phyloP scores from a whole-genome alignment of 2,888 invertebrate species.

The Aquatica leii region DNA sequence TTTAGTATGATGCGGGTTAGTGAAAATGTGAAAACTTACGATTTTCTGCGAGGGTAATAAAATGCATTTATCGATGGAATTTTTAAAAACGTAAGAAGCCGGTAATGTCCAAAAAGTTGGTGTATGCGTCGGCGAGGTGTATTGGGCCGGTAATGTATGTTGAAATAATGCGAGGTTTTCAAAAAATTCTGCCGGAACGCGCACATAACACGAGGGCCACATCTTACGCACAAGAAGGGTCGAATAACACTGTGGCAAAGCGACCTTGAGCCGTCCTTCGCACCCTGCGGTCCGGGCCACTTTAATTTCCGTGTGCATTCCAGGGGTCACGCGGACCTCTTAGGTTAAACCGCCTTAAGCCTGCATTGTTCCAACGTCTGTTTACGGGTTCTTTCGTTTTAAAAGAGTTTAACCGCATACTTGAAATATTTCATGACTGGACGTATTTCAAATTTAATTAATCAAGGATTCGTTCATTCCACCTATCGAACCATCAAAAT shows the following conservation, averaged over 20 bases:
- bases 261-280: conserved; percentile 60
- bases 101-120: conserved; percentile 53
- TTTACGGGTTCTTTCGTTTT: conserved; percentile 19
- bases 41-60: not conserved
- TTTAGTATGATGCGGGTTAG: too few species aligned
- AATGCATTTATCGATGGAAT: conserved; percentile 1
- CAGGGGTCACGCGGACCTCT: conserved; percentile 52
- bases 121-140: conserved; percentile 33
- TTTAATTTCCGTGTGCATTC: conserved; percentile 59
- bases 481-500: not conserved
- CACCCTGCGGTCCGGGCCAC: conserved; percentile 54
- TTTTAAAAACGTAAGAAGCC: conserved; percentile 50
- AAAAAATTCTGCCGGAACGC: conserved; percentile 40
- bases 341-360: conserved; percentile 42
- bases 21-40: conserved; percentile 8
- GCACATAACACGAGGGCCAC: conserved; percentile 59
- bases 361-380: conserved; percentile 38
- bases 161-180: conserved; percentile 46
- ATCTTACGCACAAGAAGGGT: conserved; percentile 47
- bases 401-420: conserved; percentile 18
- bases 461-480: not conserved
- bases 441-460: conserved; percentile 5
- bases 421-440: conserved; percentile 9
- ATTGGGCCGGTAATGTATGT: conserved; percentile 52
- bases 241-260: conserved; percentile 42